Percentiles rank a stretch among this genome's conserved stretches.
Evolutionary conservation across 2,888 invertebrate genomes (phyloP).

Genomic region (Physocephala rufipes): DNA sequence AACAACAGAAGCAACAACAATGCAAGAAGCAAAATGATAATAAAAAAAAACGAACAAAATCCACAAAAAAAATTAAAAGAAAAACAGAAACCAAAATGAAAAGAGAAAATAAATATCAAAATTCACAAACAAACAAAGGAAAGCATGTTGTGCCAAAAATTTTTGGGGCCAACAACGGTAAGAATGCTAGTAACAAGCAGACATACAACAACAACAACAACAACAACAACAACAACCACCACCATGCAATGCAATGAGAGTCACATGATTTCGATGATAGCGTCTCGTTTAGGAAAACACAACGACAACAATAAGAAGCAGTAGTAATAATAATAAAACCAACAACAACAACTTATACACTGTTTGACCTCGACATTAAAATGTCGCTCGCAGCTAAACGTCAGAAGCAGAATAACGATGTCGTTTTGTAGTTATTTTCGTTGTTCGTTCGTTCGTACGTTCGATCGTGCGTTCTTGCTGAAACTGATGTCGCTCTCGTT

Average conservation of each 20-base stretch:
- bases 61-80: not conserved
- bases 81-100: not conserved
- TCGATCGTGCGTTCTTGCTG: constrained; percentile 15
- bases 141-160: too few relatives aligned
- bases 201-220: not conserved
- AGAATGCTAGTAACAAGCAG: not conserved
- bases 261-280: constrained; percentile 1
- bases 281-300: not conserved
- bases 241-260: not conserved
- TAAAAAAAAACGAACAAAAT: not conserved
- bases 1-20: not conserved
- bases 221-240: not conserved
- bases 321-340: not conserved
- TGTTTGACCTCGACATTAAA: constrained; percentile 7
- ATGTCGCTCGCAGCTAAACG: not conserved
- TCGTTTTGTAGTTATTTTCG: constrained; percentile 16
- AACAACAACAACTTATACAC: not conserved
- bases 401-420: constrained; percentile 4
- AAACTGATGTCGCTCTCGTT: constrained; percentile 13
- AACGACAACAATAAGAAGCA: not conserved
- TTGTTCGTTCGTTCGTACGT: constrained; percentile 22
- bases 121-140: too few relatives aligned
- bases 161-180: not conserved
- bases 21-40: not conserved
- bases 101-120: not conserved